Evolutionary conservation across 2,797 vertebrate genomes (phyloP).

Genomic region (Antennarius maculatus): DNA sequence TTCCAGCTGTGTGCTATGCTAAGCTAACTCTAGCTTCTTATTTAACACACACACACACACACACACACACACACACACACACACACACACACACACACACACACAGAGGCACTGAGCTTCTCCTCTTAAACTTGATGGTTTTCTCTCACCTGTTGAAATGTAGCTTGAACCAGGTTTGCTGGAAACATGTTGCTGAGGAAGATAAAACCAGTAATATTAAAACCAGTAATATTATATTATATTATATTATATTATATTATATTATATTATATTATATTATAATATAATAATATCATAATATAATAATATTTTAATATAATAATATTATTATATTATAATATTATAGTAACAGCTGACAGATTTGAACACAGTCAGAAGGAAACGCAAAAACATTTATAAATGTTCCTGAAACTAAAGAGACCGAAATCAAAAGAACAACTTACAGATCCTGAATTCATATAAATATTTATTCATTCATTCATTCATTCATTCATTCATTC

Average conservation of each 20-base stretch:
- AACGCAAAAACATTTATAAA: neutral
- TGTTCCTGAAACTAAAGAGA: neutral
- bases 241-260: too few relatives aligned
- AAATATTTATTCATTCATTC: neutral
- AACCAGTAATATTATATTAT: neutral
- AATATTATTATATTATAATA: too few relatives aligned
- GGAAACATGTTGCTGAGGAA: conserved; percentile 96
- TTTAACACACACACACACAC: neutral
- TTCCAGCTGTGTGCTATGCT: neutral
- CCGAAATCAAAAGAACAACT: neutral
- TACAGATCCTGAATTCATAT: neutral
- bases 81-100: too few relatives aligned
- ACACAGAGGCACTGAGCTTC: too few relatives aligned
- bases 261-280: too few relatives aligned
- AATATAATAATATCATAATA: too few relatives aligned
- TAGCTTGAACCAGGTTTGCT: conserved; percentile 96
- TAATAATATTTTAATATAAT: too few relatives aligned
- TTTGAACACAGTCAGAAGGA: neutral
- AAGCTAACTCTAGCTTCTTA: neutral
- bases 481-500: too few relatives aligned
- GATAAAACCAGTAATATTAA: conserved; percentile 18
- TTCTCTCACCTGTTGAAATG: conserved; percentile 95
- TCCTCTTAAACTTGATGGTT: neutral
- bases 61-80: too few relatives aligned
- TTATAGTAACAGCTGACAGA: neutral